These are phyloP conservation scores for Brachionus rotundiformis DNA, from an alignment of 1,140 invertebrate species.

Conservation along the genomic window DNA sequence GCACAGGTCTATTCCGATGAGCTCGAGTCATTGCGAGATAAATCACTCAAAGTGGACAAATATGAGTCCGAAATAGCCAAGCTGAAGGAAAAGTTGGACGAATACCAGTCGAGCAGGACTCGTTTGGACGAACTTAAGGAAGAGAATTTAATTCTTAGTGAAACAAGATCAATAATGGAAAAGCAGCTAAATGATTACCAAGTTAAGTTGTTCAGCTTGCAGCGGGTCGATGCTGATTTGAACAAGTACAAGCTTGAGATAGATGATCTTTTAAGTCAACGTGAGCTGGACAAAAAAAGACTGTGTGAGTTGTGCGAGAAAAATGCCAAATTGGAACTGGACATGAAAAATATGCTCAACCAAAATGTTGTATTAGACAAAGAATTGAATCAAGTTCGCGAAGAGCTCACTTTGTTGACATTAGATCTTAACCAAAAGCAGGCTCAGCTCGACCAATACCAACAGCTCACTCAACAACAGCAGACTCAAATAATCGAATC, in stretches of 20 bases:
- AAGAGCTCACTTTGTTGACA: constrained; percentile 4
- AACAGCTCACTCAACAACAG: constrained; percentile 9
- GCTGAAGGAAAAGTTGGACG: constrained; percentile 19
- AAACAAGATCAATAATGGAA: constrained; percentile 45
- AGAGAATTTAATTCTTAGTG: constrained; percentile 47
- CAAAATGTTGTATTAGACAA: constrained; percentile 39
- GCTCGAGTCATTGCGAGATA: constrained; percentile 40
- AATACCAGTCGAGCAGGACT: neutral
- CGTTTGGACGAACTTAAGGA: constrained; percentile 37
- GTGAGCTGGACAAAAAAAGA: constrained; percentile 42
- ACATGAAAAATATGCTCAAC: constrained; percentile 46
- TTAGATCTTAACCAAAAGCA: neutral
- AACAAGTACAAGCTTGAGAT: constrained; percentile 49
- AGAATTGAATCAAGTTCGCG: constrained; percentile 5
- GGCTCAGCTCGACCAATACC: neutral
- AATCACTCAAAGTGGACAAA: constrained; percentile 19
- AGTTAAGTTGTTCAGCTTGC: constrained; percentile 26
- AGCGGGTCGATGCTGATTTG: constrained; percentile 29
- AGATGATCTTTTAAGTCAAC: constrained; percentile 3
- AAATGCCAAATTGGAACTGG: constrained; percentile 48
- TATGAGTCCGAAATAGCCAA: constrained; percentile 36
- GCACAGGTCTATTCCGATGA: constrained; percentile 46
- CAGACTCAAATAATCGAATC: constrained; percentile 12
- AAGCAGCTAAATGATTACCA: constrained; percentile 34
- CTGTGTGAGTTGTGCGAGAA: constrained; percentile 44